Conservation (phyloP, 2,113 vertebrate species). For the Nematolebias whitei region DNA sequence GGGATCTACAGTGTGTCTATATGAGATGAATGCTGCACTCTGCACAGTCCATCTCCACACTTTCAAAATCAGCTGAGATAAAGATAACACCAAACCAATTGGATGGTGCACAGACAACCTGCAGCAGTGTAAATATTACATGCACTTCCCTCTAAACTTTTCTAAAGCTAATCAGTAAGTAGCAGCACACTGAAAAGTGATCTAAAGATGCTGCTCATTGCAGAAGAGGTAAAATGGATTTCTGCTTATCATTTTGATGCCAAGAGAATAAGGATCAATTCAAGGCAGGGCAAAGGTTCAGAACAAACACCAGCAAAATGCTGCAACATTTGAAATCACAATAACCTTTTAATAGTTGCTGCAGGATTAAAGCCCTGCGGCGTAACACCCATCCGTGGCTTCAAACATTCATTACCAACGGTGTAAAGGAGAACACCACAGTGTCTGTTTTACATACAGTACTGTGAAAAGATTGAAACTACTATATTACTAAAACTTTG, state of each 20-base stretch:
- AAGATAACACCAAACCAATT: background rate
- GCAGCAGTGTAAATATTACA: background rate
- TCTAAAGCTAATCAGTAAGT: background rate
- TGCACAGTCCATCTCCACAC: too few species aligned
- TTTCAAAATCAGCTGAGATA: background rate
- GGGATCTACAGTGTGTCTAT: too few species aligned
- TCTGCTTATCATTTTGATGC: slow-evolving; percentile 13
- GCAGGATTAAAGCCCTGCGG: slow-evolving; percentile 3
- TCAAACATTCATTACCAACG: slow-evolving; percentile 5
- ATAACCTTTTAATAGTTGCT: slow-evolving; percentile 18
- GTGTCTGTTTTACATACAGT: too few species aligned
- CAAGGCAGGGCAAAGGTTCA: slow-evolving; percentile 8
- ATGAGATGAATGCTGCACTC: too few species aligned
- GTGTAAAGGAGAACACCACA: background rate
- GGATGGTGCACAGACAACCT: background rate
- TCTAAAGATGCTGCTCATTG: background rate
- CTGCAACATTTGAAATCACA: background rate
- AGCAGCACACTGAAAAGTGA: background rate
- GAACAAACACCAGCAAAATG: slow-evolving; percentile 7
- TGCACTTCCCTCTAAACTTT: background rate
- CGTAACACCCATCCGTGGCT: background rate
- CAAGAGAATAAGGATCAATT: background rate
- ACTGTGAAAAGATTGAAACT: too few species aligned
- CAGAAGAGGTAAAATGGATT: background rate
- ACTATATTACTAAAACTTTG: too few species aligned